Conservation (phyloP, 2,113 vertebrate species). For the Pica pica region DNA sequence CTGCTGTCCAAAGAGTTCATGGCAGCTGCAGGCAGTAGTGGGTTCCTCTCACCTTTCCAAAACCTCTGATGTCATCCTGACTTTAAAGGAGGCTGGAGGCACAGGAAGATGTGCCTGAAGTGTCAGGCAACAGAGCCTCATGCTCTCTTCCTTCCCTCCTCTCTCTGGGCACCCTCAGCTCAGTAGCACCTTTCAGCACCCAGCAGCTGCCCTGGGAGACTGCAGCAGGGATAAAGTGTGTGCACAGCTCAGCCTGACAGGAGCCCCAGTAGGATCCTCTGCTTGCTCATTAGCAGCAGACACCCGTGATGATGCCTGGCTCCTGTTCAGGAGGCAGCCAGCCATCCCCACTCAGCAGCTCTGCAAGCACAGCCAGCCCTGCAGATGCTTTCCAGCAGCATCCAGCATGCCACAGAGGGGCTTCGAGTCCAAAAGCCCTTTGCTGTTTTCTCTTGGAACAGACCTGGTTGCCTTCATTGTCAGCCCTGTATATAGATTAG, state of each 20-base stretch:
- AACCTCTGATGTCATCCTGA: background rate
- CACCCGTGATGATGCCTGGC: background rate
- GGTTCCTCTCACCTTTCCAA: background rate
- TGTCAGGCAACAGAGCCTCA: background rate
- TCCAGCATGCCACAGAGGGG: background rate
- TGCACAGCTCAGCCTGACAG: background rate
- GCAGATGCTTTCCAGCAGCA: conserved; percentile 8
- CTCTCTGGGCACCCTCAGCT: background rate
- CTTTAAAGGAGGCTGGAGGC: background rate
- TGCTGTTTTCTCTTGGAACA: background rate
- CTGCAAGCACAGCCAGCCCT: background rate
- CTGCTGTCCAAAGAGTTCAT: background rate
- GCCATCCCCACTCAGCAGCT: conserved; percentile 14
- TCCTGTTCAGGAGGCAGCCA: background rate
- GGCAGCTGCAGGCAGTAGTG: background rate
- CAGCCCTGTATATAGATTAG: background rate
- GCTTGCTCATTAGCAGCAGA: background rate
- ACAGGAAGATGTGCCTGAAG: background rate
- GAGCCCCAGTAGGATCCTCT: background rate
- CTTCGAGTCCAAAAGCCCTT: background rate
- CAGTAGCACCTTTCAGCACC: background rate
- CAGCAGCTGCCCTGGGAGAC: background rate
- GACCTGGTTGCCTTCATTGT: conserved; percentile 12
- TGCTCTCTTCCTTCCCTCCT: background rate
- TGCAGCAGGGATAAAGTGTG: background rate